These are phyloP conservation scores for Pseudachorutes palmiensis DNA, from an alignment of 1,140 invertebrate genomes.

Conservation along the genomic window DNA sequence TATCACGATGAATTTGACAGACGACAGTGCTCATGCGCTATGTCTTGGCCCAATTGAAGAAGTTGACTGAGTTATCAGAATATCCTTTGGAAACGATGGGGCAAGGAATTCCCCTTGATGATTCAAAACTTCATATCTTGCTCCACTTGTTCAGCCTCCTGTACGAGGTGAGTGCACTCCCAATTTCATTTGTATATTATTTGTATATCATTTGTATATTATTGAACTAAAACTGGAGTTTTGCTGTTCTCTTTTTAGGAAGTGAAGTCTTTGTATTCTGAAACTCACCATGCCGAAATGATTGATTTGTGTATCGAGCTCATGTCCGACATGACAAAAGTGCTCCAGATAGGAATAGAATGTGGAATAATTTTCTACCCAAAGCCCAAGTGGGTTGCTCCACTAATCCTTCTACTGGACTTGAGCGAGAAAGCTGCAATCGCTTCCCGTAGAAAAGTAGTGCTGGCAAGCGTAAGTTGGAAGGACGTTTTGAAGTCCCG, in stretches of 20 bases:
- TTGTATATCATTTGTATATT: no score
- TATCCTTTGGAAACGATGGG: not conserved
- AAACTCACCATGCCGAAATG: constrained; percentile 16
- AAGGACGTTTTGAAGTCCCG: not conserved
- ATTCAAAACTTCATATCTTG: constrained; percentile 38
- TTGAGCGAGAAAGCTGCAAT: constrained; percentile 70
- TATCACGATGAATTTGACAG: not conserved
- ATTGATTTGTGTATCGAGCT: constrained; percentile 17
- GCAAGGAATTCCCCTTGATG: not conserved
- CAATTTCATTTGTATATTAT: no score
- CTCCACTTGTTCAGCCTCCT: constrained; percentile 69
- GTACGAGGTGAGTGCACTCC: constrained; percentile 56
- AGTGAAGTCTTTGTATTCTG: constrained; percentile 26
- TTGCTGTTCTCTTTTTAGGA: constrained; percentile 26
- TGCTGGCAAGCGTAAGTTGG: constrained; percentile 57
- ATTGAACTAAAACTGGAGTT: no score
- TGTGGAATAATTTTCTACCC: no score
- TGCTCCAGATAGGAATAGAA: no score
- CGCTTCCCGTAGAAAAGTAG: constrained; percentile 58
- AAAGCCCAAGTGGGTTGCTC: constrained; percentile 76
- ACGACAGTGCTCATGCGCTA: not conserved
- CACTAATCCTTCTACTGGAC: constrained; percentile 67
- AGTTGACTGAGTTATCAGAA: not conserved
- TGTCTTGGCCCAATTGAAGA: constrained; percentile 17
- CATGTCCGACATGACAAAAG: no score